Base-by-base conservation (phyloP, 2,113 vertebrate genomes). In the Dermatemys mawii region DNA sequence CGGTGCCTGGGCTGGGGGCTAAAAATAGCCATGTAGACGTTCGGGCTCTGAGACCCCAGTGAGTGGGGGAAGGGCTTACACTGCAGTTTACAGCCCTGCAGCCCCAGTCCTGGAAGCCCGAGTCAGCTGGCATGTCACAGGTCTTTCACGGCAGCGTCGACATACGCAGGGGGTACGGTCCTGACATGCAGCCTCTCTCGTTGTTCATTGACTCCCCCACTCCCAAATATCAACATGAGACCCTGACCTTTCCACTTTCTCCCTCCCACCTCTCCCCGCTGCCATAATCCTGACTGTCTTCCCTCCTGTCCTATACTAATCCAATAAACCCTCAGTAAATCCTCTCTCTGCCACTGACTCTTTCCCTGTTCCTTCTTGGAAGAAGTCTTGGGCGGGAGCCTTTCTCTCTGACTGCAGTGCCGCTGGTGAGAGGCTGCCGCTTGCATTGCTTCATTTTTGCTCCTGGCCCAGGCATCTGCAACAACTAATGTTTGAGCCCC, bases 241-340 rank as follows among this genome's bases (percentile, higher is more conserved):
- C 60, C 26, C 70, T 44, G 22, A n/a, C 60, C 32, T n/a, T 67
- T 67, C 32, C 60, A 46, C 51, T 49, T 41, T 27, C 35, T 6
- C 44, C 22, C 75, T 32, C 80, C 67, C 55, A 27, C 60, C 50
- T 32, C 35, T 67, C n/a, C 27, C 46, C 29, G 51, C 60, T 83
- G 44, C 50, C 2, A 0, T 97, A 96, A 96, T 95, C 93, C 89
- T 3, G 0, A 46, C 55, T 81, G 94, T 88, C 83, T 90, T 70
- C 89, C 79, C 94, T 88, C 84, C 87, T 93, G 88, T 86, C 60
- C 0, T 0, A 1, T 27, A 53, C 84, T 97, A 96, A 97, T 97
- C 96, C 93, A 73, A 94, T 97, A 96, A 97, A 96, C 53, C 94
- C 84, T 76, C 5, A 0, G 91, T 46, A 97, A 97, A 95, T 95